Base-by-base conservation (phyloP, 2,797 vertebrate genomes). In the Lutjanus argentimaculatus region DNA sequence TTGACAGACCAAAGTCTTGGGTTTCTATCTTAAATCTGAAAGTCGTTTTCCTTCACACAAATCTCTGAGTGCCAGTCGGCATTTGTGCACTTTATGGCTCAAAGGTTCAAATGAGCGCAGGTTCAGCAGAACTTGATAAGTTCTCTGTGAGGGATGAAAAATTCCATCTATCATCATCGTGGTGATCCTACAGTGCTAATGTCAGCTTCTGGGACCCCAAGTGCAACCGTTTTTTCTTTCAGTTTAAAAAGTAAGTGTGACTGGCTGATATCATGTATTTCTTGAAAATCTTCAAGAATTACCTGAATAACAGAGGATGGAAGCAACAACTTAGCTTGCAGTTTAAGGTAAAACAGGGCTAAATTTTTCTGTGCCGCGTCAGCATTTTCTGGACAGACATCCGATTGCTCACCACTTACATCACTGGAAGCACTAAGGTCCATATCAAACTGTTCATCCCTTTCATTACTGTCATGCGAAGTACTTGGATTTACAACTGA, bases 271-370 rank as follows among this genome's bases (percentile, higher is more conserved):
- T 57, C 67, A 57, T 69, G 67, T 10, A 69, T 19, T 45, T 45
- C 8, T 42, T 57, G 67, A 12, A 46, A 45, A 46, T 68, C 67
- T 45, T 68, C 65, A 40, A 52, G 11, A 14, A 55, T 67, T 21
- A 21, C 43, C 15, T 69, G 52, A 17, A 69, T 57, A 5, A 55
- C 49, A 19, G 74, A 68, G 4, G 48, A 67, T 8, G 43, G 65
- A 16, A 77, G 62, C n/a, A 77, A 42, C 9, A 65, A 17, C 16
- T 75, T 74, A 36, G 52, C 52, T 22, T 75, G 72, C 22, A 71
- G 8, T 42, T 78, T 65, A 8, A 78, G 21, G 52, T 66, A 78
- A 78, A 71, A 71, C 40, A 72, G 36, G 11, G 69, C 53, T 13
- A 79, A 0, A 53, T 61, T 72, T 53, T n/a, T 67, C 13, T 25